A percentile compares a stretch with the other conserved stretches of the same genome.
Evolutionary conservation across 2,113 vertebrate genomes (phyloP).

Genomic region (Tetraodon nigroviridis): DNA sequence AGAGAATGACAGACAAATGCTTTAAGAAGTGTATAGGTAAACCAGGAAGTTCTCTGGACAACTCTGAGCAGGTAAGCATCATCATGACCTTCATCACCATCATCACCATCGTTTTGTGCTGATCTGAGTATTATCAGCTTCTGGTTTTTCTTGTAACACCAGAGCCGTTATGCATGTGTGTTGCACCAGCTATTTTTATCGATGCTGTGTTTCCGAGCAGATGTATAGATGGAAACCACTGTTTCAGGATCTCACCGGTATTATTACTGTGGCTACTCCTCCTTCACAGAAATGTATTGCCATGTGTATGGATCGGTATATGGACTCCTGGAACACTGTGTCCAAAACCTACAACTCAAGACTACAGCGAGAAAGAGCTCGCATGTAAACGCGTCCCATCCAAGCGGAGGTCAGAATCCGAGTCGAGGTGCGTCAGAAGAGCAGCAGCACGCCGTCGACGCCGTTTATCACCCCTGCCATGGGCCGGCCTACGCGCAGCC

Average conservation of each 20-base stretch:
- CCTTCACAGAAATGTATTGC: conserved; percentile 88
- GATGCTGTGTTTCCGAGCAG: too few species aligned
- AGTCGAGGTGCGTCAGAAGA: conserved; percentile 3
- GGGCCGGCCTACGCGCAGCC: conserved; percentile 15
- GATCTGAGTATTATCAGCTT: too few species aligned
- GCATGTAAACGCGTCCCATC: conserved; percentile 72
- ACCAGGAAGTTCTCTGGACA: conserved; percentile 89
- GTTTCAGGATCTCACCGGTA: too few species aligned
- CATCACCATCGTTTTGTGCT: background rate
- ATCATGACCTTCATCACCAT: background rate
- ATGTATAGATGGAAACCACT: background rate
- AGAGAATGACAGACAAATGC: conserved; percentile 99
- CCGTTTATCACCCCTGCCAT: conserved; percentile 29
- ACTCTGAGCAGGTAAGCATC: conserved; percentile 87
- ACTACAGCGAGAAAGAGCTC: conserved; percentile 89
- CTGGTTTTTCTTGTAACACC: too few species aligned
- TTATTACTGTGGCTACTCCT: background rate
- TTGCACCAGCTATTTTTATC: too few species aligned
- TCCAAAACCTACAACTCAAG: conserved; percentile 92
- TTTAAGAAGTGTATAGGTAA: conserved; percentile 98
- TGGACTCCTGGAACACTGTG: conserved; percentile 96
- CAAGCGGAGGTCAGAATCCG: background rate
- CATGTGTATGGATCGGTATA: conserved; percentile 99
- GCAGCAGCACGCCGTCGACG: conserved; percentile 10
- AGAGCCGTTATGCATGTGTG: too few species aligned